Percentiles rank a stretch among this genome's conserved stretches.
Evolutionary conservation across 2,888 invertebrate species (phyloP).

Genomic region (Scaptodrosophila latifasciaeformis): DNA sequence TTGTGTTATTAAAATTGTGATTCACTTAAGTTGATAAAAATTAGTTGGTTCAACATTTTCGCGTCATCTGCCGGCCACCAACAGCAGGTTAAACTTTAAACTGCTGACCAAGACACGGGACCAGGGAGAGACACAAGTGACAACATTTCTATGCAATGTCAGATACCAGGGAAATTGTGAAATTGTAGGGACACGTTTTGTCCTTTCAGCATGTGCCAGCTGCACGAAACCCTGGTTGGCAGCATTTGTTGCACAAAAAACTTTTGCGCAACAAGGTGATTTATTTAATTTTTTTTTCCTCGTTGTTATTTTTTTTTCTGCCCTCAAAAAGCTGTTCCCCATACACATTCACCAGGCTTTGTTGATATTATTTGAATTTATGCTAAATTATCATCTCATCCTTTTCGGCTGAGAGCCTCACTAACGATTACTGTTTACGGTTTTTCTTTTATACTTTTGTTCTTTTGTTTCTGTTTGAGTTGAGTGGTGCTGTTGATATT

Average conservation of each 20-base stretch:
- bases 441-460: too few species aligned
- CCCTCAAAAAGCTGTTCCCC: constrained; percentile 26
- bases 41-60: constrained; percentile 47
- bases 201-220: constrained; percentile 41
- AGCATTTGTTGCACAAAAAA: constrained; percentile 38
- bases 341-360: not conserved
- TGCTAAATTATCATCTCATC: constrained; percentile 62
- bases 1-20: constrained; percentile 59
- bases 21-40: constrained; percentile 53
- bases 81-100: too few species aligned
- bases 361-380: constrained; percentile 62
- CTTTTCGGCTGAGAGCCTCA: constrained; percentile 39
- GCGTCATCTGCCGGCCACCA: constrained; percentile 39
- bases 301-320: constrained; percentile 9
- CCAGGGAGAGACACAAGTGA: constrained; percentile 37
- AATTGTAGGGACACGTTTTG: constrained; percentile 11
- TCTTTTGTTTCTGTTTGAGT: constrained; percentile 8
- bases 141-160: constrained; percentile 31
- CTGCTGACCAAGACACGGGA: too few species aligned
- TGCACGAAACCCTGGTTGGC: constrained; percentile 59
- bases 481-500: constrained; percentile 22
- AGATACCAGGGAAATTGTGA: not conserved
- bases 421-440: too few species aligned
- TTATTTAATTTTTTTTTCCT: constrained; percentile 48
- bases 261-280: constrained; percentile 59